Evolutionary conservation across 2,888 invertebrate species (phyloP), one percentile per base, ranked within the genome.

Genomic region (Mactromeris polynyma): DNA sequence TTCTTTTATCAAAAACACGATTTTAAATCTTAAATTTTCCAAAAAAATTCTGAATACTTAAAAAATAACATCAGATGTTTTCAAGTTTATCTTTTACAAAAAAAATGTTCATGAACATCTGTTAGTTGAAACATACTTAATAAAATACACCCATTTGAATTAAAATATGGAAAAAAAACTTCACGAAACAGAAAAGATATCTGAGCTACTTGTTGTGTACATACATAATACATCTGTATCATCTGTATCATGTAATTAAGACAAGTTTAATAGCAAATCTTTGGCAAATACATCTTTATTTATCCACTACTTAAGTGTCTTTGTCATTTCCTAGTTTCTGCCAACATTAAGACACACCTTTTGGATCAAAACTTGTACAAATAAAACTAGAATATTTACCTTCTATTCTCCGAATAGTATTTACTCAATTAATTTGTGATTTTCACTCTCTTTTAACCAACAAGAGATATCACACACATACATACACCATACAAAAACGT

Each of bases 361-460:
- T 64, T 64, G 26, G 26, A 21, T 64, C 7, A 64, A 64, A 64
- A n/a, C 58, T 64, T 64, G 26, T 26, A 64, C 58, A 64, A 64
- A 64, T 64, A 64, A 64, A 64, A 26, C 58, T 64, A 64, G n/a
- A 64, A 64, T 64, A 64, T 64, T 64, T 64, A 64, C 58, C 58
- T n/a, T 64, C n/a, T 64, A 26, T 64, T 26, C 21, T 64, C 58
- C 58, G 26, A 64, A 64, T 26, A 64, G 58, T 26, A 26, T 64
- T 64, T 2, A 64, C 58, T 64, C 58, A 64, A 64, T 64, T 64
- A 64, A 64, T 64, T 64, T n/a, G 9, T 64, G 26, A 64, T n/a
- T n/a, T 64, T 64, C 58, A 64, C 58, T 64, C 26, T 64, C 58
- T 64, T 64, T 64, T 11, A 9, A 21, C 26, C 9, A 64, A 64